phyloP scores from a whole-genome alignment of 1,140 invertebrate species.

The Stegodyphus mimosarum region DNA sequence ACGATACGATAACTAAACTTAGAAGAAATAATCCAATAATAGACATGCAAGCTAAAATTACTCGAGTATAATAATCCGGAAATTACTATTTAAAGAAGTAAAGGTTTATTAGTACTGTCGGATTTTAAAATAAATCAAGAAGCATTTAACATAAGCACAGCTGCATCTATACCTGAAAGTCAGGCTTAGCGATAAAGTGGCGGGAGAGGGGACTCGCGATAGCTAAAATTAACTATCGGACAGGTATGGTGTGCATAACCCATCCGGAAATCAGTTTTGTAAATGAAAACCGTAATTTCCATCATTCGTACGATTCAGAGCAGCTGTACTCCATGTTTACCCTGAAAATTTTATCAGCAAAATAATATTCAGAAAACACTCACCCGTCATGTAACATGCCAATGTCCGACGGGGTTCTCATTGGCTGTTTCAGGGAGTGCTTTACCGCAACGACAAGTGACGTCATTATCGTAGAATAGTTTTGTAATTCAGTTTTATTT shows the following conservation, averaged over 20 bases:
- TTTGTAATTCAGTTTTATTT: constrained; percentile 52
- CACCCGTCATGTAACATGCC: constrained; percentile 73
- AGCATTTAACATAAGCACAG: constrained; percentile 59
- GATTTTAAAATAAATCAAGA: constrained; percentile 58
- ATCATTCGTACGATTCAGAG: constrained; percentile 58
- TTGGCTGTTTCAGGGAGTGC: constrained; percentile 62
- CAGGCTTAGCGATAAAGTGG: constrained; percentile 57
- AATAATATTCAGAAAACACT: constrained; percentile 74
- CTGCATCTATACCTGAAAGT: constrained; percentile 57
- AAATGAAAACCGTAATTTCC: constrained; percentile 56
- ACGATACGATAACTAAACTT: background rate
- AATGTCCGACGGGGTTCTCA: constrained; percentile 70
- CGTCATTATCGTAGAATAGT: constrained; percentile 55
- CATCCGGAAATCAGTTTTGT: constrained; percentile 34
- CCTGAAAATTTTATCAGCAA: constrained; percentile 72
- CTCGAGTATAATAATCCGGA: constrained; percentile 15
- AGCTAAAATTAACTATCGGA: constrained; percentile 43
- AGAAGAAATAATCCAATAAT: no score
- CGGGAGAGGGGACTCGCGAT: constrained; percentile 49
- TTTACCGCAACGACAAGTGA: constrained; percentile 59
- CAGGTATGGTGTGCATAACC: constrained; percentile 3
- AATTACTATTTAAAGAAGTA: background rate
- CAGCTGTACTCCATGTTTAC: constrained; percentile 66
- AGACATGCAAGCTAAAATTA: background rate
- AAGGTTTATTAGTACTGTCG: constrained; percentile 37